Evolutionary conservation across 2,113 vertebrate genomes (phyloP).

Genomic region (Alethe diademata): DNA sequence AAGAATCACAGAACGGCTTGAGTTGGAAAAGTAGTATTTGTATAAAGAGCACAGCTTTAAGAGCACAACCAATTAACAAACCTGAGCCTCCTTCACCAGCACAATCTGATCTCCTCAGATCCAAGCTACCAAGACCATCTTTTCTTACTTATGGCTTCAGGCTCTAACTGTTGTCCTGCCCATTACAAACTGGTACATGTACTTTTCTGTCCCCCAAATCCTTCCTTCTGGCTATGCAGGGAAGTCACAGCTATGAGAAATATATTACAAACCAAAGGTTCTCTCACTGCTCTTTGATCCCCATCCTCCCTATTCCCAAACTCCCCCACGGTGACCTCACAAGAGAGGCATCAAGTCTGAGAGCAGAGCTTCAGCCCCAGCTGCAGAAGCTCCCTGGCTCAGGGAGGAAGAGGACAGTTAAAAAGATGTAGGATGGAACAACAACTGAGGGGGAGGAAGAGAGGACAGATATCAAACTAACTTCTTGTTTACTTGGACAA

Average conservation of each 20-base stretch:
- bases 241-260: background rate
- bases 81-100: background rate
- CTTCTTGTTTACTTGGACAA: background rate
- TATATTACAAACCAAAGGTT: background rate
- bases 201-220: background rate
- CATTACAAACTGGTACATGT: background rate
- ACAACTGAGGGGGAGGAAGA: background rate
- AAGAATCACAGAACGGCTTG: accelerated
- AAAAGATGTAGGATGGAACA: background rate
- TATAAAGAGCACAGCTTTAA: background rate
- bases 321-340: background rate
- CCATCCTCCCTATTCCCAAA: background rate
- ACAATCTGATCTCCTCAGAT: background rate
- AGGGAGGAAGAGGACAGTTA: background rate
- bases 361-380: background rate
- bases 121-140: background rate
- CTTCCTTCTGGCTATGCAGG: background rate
- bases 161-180: background rate
- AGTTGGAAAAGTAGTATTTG: background rate
- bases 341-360: background rate
- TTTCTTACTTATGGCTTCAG: background rate
- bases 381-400: background rate
- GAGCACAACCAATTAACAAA: background rate
- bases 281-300: background rate
- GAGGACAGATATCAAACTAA: background rate